Evolutionary conservation across 2,113 vertebrate species (phyloP), one percentile per base, ranked within the genome.

Genomic region (Piliocolobus tephrosceles): DNA sequence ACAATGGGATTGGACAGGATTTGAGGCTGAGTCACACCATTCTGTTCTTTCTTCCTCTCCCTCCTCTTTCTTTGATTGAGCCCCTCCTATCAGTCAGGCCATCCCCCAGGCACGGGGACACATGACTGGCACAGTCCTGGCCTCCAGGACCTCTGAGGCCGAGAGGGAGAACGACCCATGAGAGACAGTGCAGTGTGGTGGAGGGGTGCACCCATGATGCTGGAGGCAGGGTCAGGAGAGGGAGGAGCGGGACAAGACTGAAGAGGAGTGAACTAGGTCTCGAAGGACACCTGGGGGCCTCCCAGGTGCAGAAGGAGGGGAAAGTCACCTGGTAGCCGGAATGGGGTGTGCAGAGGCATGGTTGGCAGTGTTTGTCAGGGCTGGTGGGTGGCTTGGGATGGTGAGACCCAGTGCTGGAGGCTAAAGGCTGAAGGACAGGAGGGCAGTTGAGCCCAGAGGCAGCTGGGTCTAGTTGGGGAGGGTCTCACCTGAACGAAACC

Each of bases 271-370:
- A 81, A 10, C 30, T 16, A 5, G 10, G 18, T 45, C 78, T 68
- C 50, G 22, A 30, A 40, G 94, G 78, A 40, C 7, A 5, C 10
- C 5, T 16, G 68, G 2, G 3, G 17, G 16, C 16, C 38, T 66
- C 79, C 18, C 23, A 13, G n/a, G 66, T 11, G 40, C 6, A 1
- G 66, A 4, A 47, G 88, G 84, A 47, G 32, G 25, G 27, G n/a
- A 18, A 58, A 16, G 82, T 38, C 0, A 7, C 79, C 32, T 14
- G 43, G n/a, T 11, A 38, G 27, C 83, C 25, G 2, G 47, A 17
- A 7, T 22, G 20, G 32, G 4, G 22, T 0, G 1, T 17, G 20
- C 11, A 9, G 30, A 8, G 35, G 47, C 1, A 17, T 16, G 58
- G 18, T 14, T n/a, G 91, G 35, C 3, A 6, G 20, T 3, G 38